A percentile compares a stretch with the other conserved stretches of the same genome.
phyloP scores from a whole-genome alignment of 2,113 vertebrate species.

The Cyrtonyx montezumae region DNA sequence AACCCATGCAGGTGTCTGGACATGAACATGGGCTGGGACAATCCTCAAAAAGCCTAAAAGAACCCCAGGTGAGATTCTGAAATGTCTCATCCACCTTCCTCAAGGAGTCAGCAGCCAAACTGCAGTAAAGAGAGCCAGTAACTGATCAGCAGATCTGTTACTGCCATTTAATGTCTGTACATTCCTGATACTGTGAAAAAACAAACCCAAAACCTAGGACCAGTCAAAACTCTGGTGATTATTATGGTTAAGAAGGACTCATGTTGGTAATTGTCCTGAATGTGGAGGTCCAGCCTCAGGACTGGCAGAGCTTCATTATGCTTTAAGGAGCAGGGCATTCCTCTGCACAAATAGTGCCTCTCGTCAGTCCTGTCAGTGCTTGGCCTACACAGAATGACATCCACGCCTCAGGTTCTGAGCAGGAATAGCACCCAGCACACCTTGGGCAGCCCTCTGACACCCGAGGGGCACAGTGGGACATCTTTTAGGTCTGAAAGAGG shows the following conservation, averaged over 20 bases:
- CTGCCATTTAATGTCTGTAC: background rate
- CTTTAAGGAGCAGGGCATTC: constrained; percentile 33
- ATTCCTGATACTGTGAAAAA: background rate
- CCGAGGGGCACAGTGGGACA: background rate
- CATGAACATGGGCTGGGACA: background rate
- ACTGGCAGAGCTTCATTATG: background rate
- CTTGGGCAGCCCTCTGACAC: background rate
- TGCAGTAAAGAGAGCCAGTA: background rate
- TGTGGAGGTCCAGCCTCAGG: background rate
- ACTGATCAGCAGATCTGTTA: background rate
- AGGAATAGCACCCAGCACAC: background rate
- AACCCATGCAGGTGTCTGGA: background rate
- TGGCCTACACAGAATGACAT: background rate
- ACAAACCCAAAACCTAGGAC: background rate
- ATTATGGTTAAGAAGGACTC: background rate
- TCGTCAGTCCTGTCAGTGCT: background rate
- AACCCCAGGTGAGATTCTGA: background rate
- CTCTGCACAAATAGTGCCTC: constrained; percentile 14
- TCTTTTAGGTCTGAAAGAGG: background rate
- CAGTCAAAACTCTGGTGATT: background rate
- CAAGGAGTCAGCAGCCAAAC: background rate
- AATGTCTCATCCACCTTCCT: background rate
- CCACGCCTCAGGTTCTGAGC: background rate
- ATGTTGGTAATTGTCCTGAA: background rate
- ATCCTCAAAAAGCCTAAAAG: background rate